Percentiles rank a stretch among this genome's conserved stretches.
phyloP scores from a whole-genome alignment of 2,113 vertebrate species.

The Perccottus glenii region DNA sequence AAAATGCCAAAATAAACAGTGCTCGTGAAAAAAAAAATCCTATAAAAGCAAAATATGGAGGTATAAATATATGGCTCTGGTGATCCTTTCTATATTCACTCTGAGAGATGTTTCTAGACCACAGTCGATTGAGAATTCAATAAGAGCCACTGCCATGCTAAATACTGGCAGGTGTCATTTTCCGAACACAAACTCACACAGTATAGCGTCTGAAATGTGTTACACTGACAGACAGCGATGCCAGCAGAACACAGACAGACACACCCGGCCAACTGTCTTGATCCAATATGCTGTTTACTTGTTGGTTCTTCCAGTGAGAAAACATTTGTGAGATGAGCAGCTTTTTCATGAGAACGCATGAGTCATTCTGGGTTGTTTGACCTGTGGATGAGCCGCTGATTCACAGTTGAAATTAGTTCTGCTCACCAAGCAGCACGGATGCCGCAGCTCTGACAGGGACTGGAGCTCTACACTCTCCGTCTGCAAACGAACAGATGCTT shows the following conservation, averaged over 20 bases:
- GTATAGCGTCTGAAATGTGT: conserved; percentile 3
- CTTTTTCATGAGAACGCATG: conserved; percentile 42
- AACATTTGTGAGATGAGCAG: conserved; percentile 51
- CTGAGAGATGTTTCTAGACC: not conserved
- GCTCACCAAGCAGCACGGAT: conserved; percentile 34
- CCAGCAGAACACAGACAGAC: conserved; percentile 33
- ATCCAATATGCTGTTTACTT: conserved; percentile 53
- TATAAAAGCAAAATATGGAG: too few species aligned
- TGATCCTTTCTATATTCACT: not conserved
- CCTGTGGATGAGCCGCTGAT: conserved; percentile 53
- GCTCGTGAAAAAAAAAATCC: too few species aligned
- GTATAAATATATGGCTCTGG: too few species aligned
- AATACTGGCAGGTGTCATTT: conserved; percentile 2
- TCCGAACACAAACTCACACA: conserved; percentile 1
- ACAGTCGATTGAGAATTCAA: not conserved
- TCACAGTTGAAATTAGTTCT: conserved; percentile 61
- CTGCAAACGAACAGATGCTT: conserved; percentile 48
- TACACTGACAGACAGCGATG: conserved; percentile 12
- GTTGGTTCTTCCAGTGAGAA: conserved; percentile 49
- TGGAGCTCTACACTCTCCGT: conserved; percentile 17
- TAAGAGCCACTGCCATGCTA: not conserved
- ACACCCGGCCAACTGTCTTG: conserved; percentile 16
- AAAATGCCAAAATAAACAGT: too few species aligned
- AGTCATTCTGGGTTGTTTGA: conserved; percentile 48
- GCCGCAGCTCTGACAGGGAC: conserved; percentile 26